Base-by-base conservation (phyloP, 2,113 vertebrate species). In the Motacilla alba region DNA sequence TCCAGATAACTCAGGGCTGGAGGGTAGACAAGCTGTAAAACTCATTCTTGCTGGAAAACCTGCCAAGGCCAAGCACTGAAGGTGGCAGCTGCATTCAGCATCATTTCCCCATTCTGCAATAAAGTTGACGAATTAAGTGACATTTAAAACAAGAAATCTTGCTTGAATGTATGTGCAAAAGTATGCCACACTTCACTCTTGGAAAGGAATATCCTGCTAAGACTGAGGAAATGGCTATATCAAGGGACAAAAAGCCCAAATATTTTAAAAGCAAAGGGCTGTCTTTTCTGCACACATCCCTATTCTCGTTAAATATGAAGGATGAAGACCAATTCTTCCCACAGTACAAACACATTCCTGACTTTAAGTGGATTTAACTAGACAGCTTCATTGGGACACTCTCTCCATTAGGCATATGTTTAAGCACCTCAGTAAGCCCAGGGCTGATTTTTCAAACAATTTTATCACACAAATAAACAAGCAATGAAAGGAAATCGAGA, bases 91-190 rank as follows among this genome's bases (percentile, higher is more conserved):
- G 91, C 87, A 75, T 93, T 97, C 95, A 93, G 95, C 85, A 95
- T 72, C 91, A 96, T 94, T 83, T 98, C 96, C 96, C 97, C 55
- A 83, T 64, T 96, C 97, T 93, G 88, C 90, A 95, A 96, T 98
- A 95, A 97, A 97, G 83, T 41, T 97, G 97, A 98, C 94, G 95
- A 97, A 97, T 95, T 95, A 97, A 97, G 92, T 97, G 94, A 95
- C 95, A 93, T 93, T 92, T 95, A 69, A 97, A 97, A 84, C 68
- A 82, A 93, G 83, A 93, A 96, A 81, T 67, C 75, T 63, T 72
- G 27, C 77, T 96, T 92, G 74, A 95, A 94, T 94, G 78, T 86
- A 27, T 64, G 95, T 87, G 28, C 60, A 83, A 90, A 97, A 96
- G 83, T 78, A 96, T 27, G 52, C 62, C 31, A 11, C 31, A 60